A percentile compares a stretch with the other conserved stretches of the same genome.
These are phyloP conservation scores for Machimus atricapillus DNA, from an alignment of 2,888 invertebrate genomes.

Conservation along the genomic window DNA sequence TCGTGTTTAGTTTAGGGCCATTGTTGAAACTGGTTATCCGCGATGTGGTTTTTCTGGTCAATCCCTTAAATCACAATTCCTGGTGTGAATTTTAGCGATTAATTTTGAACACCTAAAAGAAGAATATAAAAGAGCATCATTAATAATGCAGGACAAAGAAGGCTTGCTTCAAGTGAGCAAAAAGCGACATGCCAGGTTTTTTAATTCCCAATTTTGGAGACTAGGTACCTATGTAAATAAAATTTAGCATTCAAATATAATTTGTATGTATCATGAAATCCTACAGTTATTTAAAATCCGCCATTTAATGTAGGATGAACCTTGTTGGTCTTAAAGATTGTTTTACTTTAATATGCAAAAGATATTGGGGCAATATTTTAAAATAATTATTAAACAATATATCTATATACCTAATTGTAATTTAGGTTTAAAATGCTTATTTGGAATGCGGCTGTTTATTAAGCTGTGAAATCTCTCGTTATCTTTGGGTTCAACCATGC, in stretches of 20 bases:
- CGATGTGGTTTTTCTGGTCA: slow-evolving; percentile 11
- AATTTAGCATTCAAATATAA: too few relatives aligned
- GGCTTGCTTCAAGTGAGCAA: not conserved
- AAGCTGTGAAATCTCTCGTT: not conserved
- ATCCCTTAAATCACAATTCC: not conserved
- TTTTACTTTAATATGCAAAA: too few relatives aligned
- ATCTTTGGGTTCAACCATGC: not conserved
- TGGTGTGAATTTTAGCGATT: not conserved
- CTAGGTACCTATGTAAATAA: too few relatives aligned
- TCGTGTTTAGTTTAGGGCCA: not conserved
- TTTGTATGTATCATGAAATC: too few relatives aligned
- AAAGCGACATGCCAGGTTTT: not conserved
- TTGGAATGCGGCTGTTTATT: not conserved
- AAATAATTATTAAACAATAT: too few relatives aligned
- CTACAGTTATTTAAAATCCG: too few relatives aligned
- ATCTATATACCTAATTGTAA: too few relatives aligned
- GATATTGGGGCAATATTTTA: too few relatives aligned
- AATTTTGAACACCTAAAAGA: not conserved
- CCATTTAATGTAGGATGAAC: too few relatives aligned
- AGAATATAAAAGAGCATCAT: not conserved
- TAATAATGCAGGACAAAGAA: not conserved
- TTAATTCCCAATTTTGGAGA: not conserved
- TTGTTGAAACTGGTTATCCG: slow-evolving; percentile 12
- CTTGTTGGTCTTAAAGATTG: too few relatives aligned
- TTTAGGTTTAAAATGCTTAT: too few relatives aligned